Evolutionary conservation across 2,797 vertebrate genomes (phyloP), one percentile per base, ranked within the genome.

Genomic region (Semotilus atromaculatus): DNA sequence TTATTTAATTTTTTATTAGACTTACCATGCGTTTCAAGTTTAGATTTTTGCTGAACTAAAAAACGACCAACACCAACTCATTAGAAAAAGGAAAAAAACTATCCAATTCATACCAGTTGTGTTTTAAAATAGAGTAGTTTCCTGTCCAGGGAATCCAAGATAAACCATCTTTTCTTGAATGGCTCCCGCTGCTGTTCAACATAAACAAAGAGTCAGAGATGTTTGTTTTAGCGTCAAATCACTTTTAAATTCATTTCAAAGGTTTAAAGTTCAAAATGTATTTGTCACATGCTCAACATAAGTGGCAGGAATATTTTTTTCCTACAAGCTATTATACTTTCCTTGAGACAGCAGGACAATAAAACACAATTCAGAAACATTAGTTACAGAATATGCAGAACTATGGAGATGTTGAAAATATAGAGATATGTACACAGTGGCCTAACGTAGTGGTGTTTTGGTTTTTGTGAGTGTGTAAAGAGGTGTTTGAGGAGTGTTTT

Each of bases 161-260:
- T 93, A 73, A 98, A 99, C 98, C 98, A 99, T 81, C 98, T 95
- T 90, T 94, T 95, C 91, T 95, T 98, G 91, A 98, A 99, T 21
- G 93, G 73, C 88, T 99, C 98, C 68, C 90, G 96, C 84, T 97
- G 96, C 97, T 99, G 93, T 88, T 91, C 84, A 89, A 91, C 40
- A 87, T 29, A 79, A 29, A 76, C 16, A 60, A 58, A 71, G 14
- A 68, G 51, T 53, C 68, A 23, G 14, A 66, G 66, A 38, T 67
- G 53, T 14, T 40, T 64, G 34, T 43, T 29, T 45, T 51, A 26
- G 31, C 4, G 9, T 68, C 21, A 34, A 48, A 53, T 64, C 13
- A 10, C n/a, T 78, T 45, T 29, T 31, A 71, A 36, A 68, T 38
- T 34, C 0, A 68, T 53, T 40, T 68, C 1, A 18, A 80, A 29